phyloP scores from a whole-genome alignment of 2,888 invertebrate species.

The Dryobota labecula region DNA sequence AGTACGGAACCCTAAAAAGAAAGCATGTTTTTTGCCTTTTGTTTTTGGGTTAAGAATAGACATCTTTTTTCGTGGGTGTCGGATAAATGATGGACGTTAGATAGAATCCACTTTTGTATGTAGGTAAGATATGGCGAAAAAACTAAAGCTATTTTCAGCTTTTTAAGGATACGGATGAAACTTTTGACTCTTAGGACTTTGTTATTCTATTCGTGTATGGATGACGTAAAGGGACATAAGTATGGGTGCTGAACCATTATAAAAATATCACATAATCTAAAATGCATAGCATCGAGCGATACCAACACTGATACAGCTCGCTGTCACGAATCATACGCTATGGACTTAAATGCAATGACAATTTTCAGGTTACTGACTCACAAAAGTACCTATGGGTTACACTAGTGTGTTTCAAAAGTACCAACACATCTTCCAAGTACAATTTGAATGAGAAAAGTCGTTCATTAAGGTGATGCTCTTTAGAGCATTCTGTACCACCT shows the following conservation, averaged over 20 bases:
- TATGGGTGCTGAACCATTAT: conserved; percentile 10
- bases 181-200: background rate
- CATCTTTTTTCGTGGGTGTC: background rate
- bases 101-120: background rate
- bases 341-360: conserved; percentile 7
- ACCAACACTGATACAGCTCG: conserved; percentile 10
- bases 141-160: background rate
- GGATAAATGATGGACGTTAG: conserved; percentile 8
- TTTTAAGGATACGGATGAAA: background rate
- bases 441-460: no score
- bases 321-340: conserved; percentile 41
- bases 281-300: conserved; percentile 36
- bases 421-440: no score
- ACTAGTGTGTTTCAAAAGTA: no score
- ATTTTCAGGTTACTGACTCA: conserved; percentile 21
- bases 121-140: conserved; percentile 10
- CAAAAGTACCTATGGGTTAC: no score
- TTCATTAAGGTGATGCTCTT: no score
- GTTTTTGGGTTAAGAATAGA: conserved; percentile 27
- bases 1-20: no score
- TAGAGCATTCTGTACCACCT: no score
- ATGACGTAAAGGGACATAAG: background rate
- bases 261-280: conserved; percentile 28
- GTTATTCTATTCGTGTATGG: background rate
- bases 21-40: background rate